Base-by-base conservation (phyloP, 2,888 invertebrate species). In the Metopia argyrocephala region DNA sequence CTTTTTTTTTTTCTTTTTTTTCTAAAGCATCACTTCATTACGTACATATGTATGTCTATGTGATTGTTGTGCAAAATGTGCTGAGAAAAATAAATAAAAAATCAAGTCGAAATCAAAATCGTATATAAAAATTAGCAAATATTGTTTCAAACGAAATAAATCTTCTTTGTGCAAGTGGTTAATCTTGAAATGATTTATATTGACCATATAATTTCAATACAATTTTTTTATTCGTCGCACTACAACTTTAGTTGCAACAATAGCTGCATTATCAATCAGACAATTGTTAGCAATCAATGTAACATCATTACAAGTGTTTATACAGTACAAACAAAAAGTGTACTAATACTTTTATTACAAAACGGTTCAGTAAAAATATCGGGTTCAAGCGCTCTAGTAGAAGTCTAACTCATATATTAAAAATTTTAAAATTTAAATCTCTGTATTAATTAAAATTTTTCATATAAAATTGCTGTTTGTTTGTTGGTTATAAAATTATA, bases 111-210 rank as follows among this genome's bases (percentile, higher is more conserved):
- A 21, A 66, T 7, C 21, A 69, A 61, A 52, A 38, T 70, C 38
- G 38, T 3, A 38, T 38, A 38, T 38, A 38, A 59, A 73, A 81
- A 76, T 78, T 79, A 76, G 73, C 38, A 74, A 64, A 76, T 73
- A 82, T 69, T 56, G 61, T 68, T 75, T 76, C 50, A 54, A 57
- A 73, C 45, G 56, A 79, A 66, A 76, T 70, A 76, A 83, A 82
- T 80, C 82, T 83, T 78, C 80, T 81, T 76, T 79, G 66, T 73
- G 68, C 85, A 85, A 86, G 86, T 85, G 82, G 87, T 88, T 88
- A 86, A 83, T 87, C 88, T 88, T 88, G 87, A 88, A 87, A 85
- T 86, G 85, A 86, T 87, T 88, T 84, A 84, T 86, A 84, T 85
- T 85, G 85, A 85, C 84, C 84, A 84, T 82, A 84, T 83, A 75